These are phyloP conservation scores for Zoanthus solanderi DNA, from an alignment of 92 coral and sea anemone genomes.

Conservation along the genomic window DNA sequence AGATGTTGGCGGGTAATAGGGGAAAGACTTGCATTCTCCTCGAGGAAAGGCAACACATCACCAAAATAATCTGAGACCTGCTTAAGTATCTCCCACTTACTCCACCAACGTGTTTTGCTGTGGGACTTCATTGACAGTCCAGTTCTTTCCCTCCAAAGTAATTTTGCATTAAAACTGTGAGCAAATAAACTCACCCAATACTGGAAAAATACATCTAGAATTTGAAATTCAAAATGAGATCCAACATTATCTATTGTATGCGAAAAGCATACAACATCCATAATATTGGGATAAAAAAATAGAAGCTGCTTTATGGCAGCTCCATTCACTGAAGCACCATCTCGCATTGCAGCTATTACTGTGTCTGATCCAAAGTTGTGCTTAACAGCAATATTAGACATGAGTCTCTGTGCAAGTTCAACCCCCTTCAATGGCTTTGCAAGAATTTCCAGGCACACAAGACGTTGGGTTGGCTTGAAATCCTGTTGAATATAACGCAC, in stretches of 20 bases:
- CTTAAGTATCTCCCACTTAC: conserved; percentile 30
- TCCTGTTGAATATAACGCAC: conserved; percentile 5
- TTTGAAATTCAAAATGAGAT: conserved; percentile 31
- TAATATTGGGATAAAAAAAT: conserved; percentile 23
- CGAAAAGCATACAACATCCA: conserved; percentile 22
- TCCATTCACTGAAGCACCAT: conserved; percentile 18
- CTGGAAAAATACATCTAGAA: conserved; percentile 13
- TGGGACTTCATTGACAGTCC: conserved; percentile 18
- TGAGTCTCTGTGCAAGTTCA: conserved; percentile 46
- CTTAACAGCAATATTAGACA: conserved; percentile 18
- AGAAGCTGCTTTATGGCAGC: conserved; percentile 24
- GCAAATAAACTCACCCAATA: conserved; percentile 31
- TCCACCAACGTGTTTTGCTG: conserved; percentile 36
- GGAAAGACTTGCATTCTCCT: conserved; percentile 40
- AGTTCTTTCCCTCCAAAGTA: conserved; percentile 24
- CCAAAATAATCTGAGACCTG: conserved; percentile 27
- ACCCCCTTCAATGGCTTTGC: conserved; percentile 21
- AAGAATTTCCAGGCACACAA: not conserved
- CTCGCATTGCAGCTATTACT: conserved; percentile 16
- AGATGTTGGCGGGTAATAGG: conserved; percentile 21
- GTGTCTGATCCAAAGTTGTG: conserved; percentile 20
- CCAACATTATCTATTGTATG: conserved; percentile 35
- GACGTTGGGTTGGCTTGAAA: too few relatives aligned
- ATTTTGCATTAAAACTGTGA: not conserved
- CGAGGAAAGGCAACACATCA: conserved; percentile 23